Base-by-base conservation (phyloP, 1,140 invertebrate species). In the Trigoniulus corallinus region DNA sequence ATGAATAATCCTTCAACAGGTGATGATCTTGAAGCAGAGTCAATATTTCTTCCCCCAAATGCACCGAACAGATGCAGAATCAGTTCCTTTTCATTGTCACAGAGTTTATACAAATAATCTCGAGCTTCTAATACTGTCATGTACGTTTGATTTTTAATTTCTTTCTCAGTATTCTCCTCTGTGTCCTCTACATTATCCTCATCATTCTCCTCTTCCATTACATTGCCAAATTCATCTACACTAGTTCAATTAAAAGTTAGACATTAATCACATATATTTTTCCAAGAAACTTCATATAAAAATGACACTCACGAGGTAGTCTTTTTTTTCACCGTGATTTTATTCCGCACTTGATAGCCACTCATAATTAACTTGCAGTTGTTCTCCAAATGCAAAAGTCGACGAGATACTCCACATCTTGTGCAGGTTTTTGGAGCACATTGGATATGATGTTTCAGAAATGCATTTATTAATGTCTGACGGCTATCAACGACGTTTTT, bases 1-100 rank as follows among this genome's bases (percentile, higher is more conserved):
- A 89, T 73, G 58, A 95, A 98, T 63, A 98, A 89, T 45, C 85
- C 63, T 71, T 98, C 88, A 12, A 85, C 84, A 0, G 89, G 81
- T 62, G 76, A 69, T 54, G 76, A 62, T 0, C 57, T 54, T 0
- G 72, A 66, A 10, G 66, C 67, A 37, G 62, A 64, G 20, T 52
- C 53, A 2, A 96, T 67, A 48, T n/a, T n/a, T n/a, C n/a, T n/a
- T n/a, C n/a, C n/a, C n/a, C n/a, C n/a, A n/a, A n/a, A n/a, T n/a
- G 86, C 74, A 0, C 87, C 83, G 47, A 84, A 75, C 3, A 94
- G 64, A 2, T 77, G 63, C 56, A 68, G 67, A 0, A 98, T 62
- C 39, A 89, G 67, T 3, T 78, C 68, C 20, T 72, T 71, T 61
- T 97, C 85, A 54, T 82, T 79, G 37, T 71, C 57, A 75, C 84